Conservation (phyloP, 2,888 invertebrate genomes). For the Heteromyza rotundicornis region DNA sequence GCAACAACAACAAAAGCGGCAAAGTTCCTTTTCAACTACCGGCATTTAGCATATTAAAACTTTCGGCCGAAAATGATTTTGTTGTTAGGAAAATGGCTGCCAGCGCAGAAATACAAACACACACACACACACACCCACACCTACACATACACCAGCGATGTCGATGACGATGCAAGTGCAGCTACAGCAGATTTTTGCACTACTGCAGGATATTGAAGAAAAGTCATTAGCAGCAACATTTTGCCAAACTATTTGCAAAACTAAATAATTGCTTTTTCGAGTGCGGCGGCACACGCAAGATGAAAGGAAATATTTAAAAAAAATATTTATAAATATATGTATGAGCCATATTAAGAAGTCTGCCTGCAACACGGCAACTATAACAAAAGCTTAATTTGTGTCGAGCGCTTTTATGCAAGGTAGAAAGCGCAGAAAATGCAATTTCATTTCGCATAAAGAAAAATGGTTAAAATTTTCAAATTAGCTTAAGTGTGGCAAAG, state of each 20-base stretch:
- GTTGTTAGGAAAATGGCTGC: too few species aligned
- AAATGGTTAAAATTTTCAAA: too few species aligned
- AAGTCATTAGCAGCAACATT: slow-evolving; percentile 30
- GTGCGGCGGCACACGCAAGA: not conserved
- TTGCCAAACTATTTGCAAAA: slow-evolving; percentile 25
- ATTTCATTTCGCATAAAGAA: slow-evolving; percentile 2
- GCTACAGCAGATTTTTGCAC: not conserved
- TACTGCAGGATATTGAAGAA: slow-evolving; percentile 19
- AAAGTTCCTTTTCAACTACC: not conserved
- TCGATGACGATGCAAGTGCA: not conserved
- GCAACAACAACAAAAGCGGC: not conserved
- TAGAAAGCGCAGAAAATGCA: slow-evolving; percentile 46
- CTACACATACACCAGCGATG: not conserved
- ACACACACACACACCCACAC: not conserved
- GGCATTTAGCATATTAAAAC: slow-evolving; percentile 1
- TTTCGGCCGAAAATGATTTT: not conserved
- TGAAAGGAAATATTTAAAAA: too few species aligned
- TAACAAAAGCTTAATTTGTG: too few species aligned
- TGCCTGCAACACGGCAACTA: too few species aligned
- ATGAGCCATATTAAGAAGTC: too few species aligned
- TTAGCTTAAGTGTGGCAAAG: too few species aligned
- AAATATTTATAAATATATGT: too few species aligned
- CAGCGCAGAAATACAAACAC: not conserved
- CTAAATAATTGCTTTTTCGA: slow-evolving; percentile 24
- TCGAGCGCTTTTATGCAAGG: too few species aligned